phyloP scores from a whole-genome alignment of 2,888 invertebrate genomes.

The Tridacna crocea region DNA sequence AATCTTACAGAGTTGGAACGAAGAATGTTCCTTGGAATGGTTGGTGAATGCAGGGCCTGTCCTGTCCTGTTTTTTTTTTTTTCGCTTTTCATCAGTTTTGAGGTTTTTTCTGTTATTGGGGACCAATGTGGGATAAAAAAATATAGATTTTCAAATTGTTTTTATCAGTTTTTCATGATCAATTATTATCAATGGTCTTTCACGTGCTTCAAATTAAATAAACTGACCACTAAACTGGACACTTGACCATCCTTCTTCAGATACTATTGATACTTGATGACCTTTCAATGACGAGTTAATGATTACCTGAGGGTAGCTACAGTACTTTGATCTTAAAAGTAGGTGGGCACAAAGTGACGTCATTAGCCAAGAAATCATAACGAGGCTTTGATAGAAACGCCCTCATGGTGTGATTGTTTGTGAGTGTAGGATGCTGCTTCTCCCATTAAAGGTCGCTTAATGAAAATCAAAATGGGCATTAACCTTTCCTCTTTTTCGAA shows the following conservation, averaged over 20 bases:
- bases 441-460: constrained; percentile 13
- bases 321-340: constrained; percentile 49
- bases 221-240: constrained; percentile 43
- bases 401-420: constrained; percentile 22
- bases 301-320: constrained; percentile 41
- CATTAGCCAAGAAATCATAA: constrained; percentile 53
- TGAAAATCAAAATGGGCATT: constrained; percentile 23
- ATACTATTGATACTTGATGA: constrained; percentile 48
- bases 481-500: not conserved
- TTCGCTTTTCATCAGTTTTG: too few relatives aligned
- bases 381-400: constrained; percentile 24
- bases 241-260: constrained; percentile 40
- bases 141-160: not conserved
- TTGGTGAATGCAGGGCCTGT: too few relatives aligned
- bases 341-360: constrained; percentile 44
- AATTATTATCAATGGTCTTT: constrained; percentile 16
- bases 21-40: too few relatives aligned
- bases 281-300: constrained; percentile 46
- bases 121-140: not conserved
- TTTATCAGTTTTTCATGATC: constrained; percentile 9
- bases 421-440: constrained; percentile 13
- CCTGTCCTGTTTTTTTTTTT: too few relatives aligned
- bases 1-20: too few relatives aligned
- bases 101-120: not conserved
- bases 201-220: constrained; percentile 30